Evolutionary conservation across 2,113 vertebrate genomes (phyloP), one percentile per base, ranked within the genome.

Genomic region (Apus apus): DNA sequence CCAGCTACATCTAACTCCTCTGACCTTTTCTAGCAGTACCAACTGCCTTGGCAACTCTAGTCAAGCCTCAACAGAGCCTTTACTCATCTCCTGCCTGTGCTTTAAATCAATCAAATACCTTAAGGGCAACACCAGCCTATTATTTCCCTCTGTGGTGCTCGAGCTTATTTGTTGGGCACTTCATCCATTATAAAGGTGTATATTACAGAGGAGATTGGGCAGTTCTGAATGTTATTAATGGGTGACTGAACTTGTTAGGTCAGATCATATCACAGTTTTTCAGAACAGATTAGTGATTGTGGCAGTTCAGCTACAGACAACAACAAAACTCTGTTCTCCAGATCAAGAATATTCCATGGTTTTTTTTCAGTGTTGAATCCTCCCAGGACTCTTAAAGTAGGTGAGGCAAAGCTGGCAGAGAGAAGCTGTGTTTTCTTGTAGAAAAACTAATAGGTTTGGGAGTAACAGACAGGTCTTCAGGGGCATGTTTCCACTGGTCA

Each of bases 61-160:
- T 57, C 56, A 97, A 95, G 93, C 58, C 87, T 94, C 87, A 84
- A 53, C 62, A 92, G 82, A 89, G 66, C 75, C 91, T 95, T 97
- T 81, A 94, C 81, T 93, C 53, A 21, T 73, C 78, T 94, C 88
- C 91, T 23, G 38, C 65, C 93, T 88, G 73, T 76, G 66, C 70
- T 96, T 62, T 89, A 96, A 96, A 97, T 97, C 97, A 97, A 96
- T 97, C 91, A 95, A 88, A 84, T 72, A 48, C 75, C 89, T 46
- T 85, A 96, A 96, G 73, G 34, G 45, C 81, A 93, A 75, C 80
- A 64, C 40, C 91, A 97, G 62, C 83, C 58, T 92, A 92, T 94
- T 95, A 96, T 94, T 95, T 93, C 57, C 67, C 73, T 57, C 65
- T 74, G 56, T 72, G n/a, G 23, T 80, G 48, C 10, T 83, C 43